Evolutionary conservation across 2,113 vertebrate genomes (phyloP), one percentile per base, ranked within the genome.

Genomic region (Sialia sialis): DNA sequence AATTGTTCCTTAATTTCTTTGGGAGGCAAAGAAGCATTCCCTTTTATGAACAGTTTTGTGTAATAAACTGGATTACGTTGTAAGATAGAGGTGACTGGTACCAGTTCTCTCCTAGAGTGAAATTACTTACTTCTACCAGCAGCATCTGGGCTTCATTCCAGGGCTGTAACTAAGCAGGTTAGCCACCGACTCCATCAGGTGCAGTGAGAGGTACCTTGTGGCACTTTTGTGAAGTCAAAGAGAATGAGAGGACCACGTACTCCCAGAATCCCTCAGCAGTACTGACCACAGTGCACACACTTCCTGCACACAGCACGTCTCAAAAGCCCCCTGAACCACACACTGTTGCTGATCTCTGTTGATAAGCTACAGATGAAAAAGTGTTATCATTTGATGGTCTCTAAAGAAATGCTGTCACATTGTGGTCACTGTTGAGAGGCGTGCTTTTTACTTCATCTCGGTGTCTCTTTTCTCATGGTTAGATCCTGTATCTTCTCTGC

Each of bases 281-380:
- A 56, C 27, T 23, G 75, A 49, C 19, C 18, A 43, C 39, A 73
- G 12, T 3, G 9, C 5, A 10, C 17, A n/a, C 6, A 12, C 13
- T 4, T 55, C 46, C 49, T 22, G 25, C 19, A 27, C 5, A 51
- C 0, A 0, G 1, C 1, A 1, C 13, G 5, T 27, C 68, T 64
- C 59, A 80, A 46, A 83, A 79, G 7, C 2, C 9, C 26, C 67
- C 49, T 51, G 49, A 83, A 60, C 25, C 12, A 20, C 2, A 26
- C 0, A 1, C 19, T 48, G 2, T 3, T 18, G 2, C 7, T 79
- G 36, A 59, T 17, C 55, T 68, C n/a, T 52, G 11, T 8, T 60
- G 58, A 56, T 39, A 90, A 76, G 39, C 16, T 79, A 6, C 49
- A 30, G 26, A 54, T 39, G 29, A 82, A 75, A 63, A 68, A 36